Evolutionary conservation across 1,140 invertebrate species (phyloP).

Genomic region (Lanistes nyassanus): DNA sequence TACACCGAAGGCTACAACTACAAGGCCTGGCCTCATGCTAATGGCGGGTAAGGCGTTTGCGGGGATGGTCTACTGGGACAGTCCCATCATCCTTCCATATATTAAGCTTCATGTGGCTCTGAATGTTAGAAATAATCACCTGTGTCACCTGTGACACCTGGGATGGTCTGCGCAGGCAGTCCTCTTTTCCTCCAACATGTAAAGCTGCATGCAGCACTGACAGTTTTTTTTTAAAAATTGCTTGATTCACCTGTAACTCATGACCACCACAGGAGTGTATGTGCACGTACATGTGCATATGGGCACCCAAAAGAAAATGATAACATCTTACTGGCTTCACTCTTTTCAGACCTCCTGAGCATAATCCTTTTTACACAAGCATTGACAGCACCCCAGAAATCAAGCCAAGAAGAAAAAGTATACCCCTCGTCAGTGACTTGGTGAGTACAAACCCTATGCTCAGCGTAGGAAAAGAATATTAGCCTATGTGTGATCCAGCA

Average conservation of each 20-base stretch:
- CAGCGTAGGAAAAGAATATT: not conserved
- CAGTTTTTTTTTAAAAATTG: too few species aligned
- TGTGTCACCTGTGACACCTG: too few species aligned
- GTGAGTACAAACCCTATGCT: slow-evolving; percentile 76
- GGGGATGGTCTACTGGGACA: too few species aligned
- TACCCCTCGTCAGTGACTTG: slow-evolving; percentile 97
- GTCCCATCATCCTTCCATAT: too few species aligned
- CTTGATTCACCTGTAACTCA: too few species aligned
- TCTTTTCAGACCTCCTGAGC: slow-evolving; percentile 81
- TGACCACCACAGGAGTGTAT: too few species aligned
- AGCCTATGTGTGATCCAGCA: not conserved
- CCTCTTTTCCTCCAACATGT: too few species aligned
- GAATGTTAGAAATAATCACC: too few species aligned
- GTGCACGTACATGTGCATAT: too few species aligned
- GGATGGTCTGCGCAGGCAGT: too few species aligned
- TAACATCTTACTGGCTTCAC: too few species aligned
- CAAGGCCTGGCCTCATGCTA: slow-evolving; percentile 53
- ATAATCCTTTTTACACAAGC: slow-evolving; percentile 99
- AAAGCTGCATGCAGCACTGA: not conserved
- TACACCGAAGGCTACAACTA: slow-evolving; percentile 42
- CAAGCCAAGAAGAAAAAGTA: slow-evolving; percentile 91
- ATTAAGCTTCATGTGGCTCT: too few species aligned
- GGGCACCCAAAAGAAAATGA: not conserved
- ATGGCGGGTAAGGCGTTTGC: slow-evolving; percentile 46
- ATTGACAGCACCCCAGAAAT: slow-evolving; percentile 99